Evolutionary conservation across 2,797 vertebrate species (phyloP).

Genomic region (Enteromius radiatus): DNA sequence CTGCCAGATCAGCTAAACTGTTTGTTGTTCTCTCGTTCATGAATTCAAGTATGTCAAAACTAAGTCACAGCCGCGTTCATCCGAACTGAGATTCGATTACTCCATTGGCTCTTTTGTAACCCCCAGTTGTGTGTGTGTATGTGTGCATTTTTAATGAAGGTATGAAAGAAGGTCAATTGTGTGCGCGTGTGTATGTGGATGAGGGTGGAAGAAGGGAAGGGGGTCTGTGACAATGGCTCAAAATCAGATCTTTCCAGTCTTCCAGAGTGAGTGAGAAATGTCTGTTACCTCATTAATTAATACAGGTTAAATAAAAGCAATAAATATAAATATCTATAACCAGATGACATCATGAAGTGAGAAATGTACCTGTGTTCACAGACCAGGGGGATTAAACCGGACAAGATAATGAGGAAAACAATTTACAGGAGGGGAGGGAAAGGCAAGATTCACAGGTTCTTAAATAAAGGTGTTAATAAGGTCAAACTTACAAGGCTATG

Average conservation of each 20-base stretch:
- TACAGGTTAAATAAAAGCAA: conserved; percentile 46
- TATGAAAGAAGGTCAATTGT: background rate
- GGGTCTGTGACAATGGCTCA: conserved; percentile 29
- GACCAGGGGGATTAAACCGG: conserved; percentile 3
- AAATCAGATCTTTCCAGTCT: conserved; percentile 40
- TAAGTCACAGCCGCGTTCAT: conserved; percentile 60
- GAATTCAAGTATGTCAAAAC: conserved; percentile 80
- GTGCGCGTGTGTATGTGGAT: conserved; percentile 17
- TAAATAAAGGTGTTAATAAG: conserved; percentile 76
- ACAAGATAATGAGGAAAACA: conserved; percentile 25
- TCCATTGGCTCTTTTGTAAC: conserved; percentile 49
- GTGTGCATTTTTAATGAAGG: conserved; percentile 3
- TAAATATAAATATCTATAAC: conserved; percentile 48
- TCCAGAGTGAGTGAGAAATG: background rate
- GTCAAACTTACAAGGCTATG: conserved; percentile 73
- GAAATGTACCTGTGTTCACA: conserved; percentile 25
- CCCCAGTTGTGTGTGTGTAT: conserved; percentile 13
- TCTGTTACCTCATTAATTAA: conserved; percentile 41
- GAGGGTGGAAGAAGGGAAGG: conserved; percentile 17
- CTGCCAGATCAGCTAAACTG: conserved; percentile 37
- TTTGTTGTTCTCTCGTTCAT: conserved; percentile 61
- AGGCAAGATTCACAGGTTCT: conserved; percentile 72
- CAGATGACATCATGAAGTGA: conserved; percentile 2
- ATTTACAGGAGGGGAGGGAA: conserved; percentile 65
- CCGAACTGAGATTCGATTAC: conserved; percentile 49